These are phyloP conservation scores for Caenorhabditis sp. DNA, from an alignment of 2,888 invertebrate species.

Conservation along the genomic window DNA sequence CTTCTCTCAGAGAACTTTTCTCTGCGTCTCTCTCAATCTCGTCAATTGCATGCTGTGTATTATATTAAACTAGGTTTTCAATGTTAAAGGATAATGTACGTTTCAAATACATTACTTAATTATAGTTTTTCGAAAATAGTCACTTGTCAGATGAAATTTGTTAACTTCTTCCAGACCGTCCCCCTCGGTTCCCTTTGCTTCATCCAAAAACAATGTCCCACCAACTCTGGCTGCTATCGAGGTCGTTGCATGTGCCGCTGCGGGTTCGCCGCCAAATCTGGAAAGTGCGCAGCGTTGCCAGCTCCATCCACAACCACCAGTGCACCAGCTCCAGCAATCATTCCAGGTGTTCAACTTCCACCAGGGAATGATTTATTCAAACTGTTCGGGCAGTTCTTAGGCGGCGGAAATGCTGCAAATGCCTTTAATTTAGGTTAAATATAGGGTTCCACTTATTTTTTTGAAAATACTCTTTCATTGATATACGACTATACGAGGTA, in stretches of 20 bases:
- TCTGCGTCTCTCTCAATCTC: too few species aligned
- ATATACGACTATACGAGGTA: constrained; percentile 10
- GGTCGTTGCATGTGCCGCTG: constrained; percentile 69
- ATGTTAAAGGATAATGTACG: too few species aligned
- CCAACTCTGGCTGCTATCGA: constrained; percentile 68
- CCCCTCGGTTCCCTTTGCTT: constrained; percentile 65
- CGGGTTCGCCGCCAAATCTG: constrained; percentile 54
- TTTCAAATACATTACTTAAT: too few species aligned
- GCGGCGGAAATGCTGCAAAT: constrained; percentile 13
- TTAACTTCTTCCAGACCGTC: constrained; percentile 36
- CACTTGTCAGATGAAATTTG: background rate
- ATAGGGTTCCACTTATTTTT: background rate
- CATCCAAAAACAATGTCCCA: constrained; percentile 70
- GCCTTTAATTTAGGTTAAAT: constrained; percentile 3
- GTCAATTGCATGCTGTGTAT: too few species aligned
- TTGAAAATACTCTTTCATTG: constrained; percentile 1
- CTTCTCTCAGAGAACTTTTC: too few species aligned
- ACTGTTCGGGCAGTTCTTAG: constrained; percentile 48
- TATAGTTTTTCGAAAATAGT: background rate
- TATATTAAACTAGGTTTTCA: too few species aligned
- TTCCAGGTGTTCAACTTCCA: constrained; percentile 40
- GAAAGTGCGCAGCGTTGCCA: constrained; percentile 63
- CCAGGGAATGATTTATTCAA: constrained; percentile 46
- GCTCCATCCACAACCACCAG: constrained; percentile 63
- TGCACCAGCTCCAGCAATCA: constrained; percentile 49